Evolutionary conservation across 2,797 vertebrate genomes (phyloP).

Genomic region (Dermochelys coriacea): DNA sequence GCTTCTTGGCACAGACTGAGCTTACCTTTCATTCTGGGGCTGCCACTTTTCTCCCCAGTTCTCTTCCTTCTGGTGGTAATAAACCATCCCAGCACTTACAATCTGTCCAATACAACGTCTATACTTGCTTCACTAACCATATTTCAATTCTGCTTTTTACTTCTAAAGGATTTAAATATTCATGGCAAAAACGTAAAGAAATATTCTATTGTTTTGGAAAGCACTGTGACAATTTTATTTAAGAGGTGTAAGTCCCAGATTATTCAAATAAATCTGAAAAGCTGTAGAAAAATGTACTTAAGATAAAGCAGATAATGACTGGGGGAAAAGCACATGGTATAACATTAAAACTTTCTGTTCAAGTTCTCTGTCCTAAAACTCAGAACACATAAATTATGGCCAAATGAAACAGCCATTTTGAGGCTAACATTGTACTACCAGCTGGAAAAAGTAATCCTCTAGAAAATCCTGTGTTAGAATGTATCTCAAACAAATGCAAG

Average conservation of each 20-base stretch:
- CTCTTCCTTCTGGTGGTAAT: neutral
- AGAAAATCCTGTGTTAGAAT: neutral
- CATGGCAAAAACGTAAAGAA: neutral
- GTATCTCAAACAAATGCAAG: conserved; percentile 26
- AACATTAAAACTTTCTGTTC: neutral
- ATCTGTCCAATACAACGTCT: neutral
- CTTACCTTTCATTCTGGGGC: neutral
- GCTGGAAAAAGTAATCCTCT: conserved; percentile 34
- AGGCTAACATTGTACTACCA: neutral
- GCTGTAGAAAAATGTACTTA: neutral
- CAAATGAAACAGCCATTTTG: neutral
- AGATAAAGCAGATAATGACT: neutral
- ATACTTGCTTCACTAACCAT: neutral
- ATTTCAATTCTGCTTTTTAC: neutral
- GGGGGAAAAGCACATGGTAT: neutral
- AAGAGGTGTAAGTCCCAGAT: neutral
- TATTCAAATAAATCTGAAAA: neutral
- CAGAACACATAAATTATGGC: neutral
- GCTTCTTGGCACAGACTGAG: neutral
- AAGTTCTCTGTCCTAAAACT: neutral
- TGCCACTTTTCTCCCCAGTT: neutral
- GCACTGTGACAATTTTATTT: neutral
- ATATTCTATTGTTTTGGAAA: neutral
- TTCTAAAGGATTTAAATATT: neutral
- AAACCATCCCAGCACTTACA: neutral